Percentiles rank a stretch among this genome's conserved stretches.
Conservation (phyloP, 2,888 invertebrate species). For the Philereme vetulata region DNA sequence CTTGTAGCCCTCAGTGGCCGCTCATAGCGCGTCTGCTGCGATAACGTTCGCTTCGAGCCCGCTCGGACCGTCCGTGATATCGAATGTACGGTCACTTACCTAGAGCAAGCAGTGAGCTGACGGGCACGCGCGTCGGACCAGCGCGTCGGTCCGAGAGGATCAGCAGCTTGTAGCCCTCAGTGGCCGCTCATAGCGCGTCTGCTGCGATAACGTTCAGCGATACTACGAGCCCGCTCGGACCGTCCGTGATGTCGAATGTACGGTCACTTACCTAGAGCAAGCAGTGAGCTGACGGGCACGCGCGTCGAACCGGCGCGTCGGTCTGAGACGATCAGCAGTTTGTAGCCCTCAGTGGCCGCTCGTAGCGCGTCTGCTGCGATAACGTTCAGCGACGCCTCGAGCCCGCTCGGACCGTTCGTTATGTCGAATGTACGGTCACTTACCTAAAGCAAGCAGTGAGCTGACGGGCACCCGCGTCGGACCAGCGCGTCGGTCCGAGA, state of each 20-base stretch:
- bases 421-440: conserved; percentile 93
- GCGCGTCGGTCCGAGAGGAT: conserved; percentile 92
- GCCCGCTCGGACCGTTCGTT: conserved; percentile 88
- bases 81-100: conserved; percentile 91
- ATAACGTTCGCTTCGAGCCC: conserved; percentile 91
- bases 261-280: conserved; percentile 85
- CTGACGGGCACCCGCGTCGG: conserved; percentile 61
- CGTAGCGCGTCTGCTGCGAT: conserved; percentile 91
- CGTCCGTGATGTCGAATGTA: conserved; percentile 91
- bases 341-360: conserved; percentile 91
- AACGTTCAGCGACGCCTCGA: conserved; percentile 90
- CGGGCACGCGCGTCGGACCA: conserved; percentile 71
- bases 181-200: conserved; percentile 92
- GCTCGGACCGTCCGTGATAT: conserved; percentile 87
- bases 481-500: conserved; percentile 91
- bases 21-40: conserved; percentile 91
- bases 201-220: conserved; percentile 91
- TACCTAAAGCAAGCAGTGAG: conserved; percentile 60
- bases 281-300: conserved; percentile 57
- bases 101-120: conserved; percentile 61
- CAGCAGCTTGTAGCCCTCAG: conserved; percentile 91
- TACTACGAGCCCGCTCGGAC: conserved; percentile 88
- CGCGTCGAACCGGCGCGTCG: conserved; percentile 84
- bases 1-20: conserved; percentile 91
- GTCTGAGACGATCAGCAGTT: conserved; percentile 95